Conservation (phyloP, 1,140 invertebrate species). For the Aphelenchoides besseyi region DNA sequence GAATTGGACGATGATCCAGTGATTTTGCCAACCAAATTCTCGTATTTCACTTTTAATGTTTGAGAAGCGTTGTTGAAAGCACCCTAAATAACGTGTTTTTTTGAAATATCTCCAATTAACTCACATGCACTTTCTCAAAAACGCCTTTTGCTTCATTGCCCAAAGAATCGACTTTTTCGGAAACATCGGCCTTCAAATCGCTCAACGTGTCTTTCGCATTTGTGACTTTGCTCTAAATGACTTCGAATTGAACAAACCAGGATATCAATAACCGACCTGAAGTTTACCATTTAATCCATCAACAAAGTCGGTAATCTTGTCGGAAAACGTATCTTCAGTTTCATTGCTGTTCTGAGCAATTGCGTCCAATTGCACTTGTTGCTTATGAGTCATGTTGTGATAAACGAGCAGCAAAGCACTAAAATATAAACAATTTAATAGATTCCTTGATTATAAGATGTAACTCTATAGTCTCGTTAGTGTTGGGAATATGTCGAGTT, state of each 20-base stretch:
- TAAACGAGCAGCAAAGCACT: slow-evolving; percentile 1
- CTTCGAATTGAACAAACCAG: too few relatives aligned
- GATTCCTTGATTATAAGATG: neutral
- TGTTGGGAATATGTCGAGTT: slow-evolving; percentile 5
- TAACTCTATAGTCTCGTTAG: slow-evolving; percentile 17
- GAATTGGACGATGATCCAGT: neutral
- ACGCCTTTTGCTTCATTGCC: neutral
- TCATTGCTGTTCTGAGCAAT: neutral
- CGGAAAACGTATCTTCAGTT: neutral
- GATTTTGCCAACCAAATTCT: neutral
- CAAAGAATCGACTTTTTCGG: neutral
- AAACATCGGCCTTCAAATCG: neutral
- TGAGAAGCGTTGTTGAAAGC: neutral
- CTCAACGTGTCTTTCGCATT: neutral
- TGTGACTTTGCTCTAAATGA: neutral
- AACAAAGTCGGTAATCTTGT: neutral
- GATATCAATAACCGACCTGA: slow-evolving; percentile 4
- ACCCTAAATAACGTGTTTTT: neutral
- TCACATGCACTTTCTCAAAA: neutral
- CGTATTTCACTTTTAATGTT: neutral
- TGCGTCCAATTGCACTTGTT: neutral
- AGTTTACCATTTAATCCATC: neutral
- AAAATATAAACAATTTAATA: too few relatives aligned
- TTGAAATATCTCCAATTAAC: neutral
- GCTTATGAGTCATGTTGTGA: neutral